phyloP scores from a whole-genome alignment of 2,888 invertebrate genomes.

The Lordiphosa fenestrarum region DNA sequence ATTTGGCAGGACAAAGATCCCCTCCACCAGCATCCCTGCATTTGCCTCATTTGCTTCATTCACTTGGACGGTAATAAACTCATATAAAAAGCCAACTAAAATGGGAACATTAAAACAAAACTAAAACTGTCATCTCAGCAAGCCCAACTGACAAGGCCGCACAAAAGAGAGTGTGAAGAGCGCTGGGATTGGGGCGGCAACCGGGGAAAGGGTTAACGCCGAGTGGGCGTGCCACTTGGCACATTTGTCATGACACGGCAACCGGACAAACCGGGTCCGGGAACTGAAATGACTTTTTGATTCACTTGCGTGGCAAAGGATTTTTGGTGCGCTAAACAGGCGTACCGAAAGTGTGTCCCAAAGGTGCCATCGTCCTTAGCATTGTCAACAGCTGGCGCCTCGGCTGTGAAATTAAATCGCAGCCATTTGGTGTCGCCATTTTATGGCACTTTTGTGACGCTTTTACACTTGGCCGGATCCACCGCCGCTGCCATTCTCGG shows the following conservation, averaged over 20 bases:
- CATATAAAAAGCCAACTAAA: conserved; percentile 66
- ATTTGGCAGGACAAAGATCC: not conserved
- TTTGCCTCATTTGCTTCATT: conserved; percentile 50
- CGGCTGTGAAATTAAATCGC: conserved; percentile 48
- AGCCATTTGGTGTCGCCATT: conserved; percentile 56
- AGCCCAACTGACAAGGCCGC: conserved; percentile 54
- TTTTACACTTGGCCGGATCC: conserved; percentile 34
- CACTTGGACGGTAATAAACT: conserved; percentile 67
- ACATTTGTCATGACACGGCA: conserved; percentile 59
- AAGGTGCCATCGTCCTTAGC: conserved; percentile 42
- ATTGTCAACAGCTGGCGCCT: conserved; percentile 34
- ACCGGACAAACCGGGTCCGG: conserved; percentile 32
- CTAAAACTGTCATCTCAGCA: conserved; percentile 62
- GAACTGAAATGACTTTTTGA: conserved; percentile 66
- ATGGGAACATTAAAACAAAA: conserved; percentile 65
- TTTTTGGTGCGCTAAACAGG: conserved; percentile 28
- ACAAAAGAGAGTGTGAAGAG: conserved; percentile 58
- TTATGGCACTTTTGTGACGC: conserved; percentile 53
- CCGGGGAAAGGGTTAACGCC: conserved; percentile 52
- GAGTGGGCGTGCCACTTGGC: conserved; percentile 59
- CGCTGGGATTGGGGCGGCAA: too few species aligned
- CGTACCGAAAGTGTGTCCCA: conserved; percentile 54
- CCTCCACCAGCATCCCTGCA: conserved; percentile 13
- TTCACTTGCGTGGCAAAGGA: conserved; percentile 48
- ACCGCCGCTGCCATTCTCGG: not conserved